Base-by-base conservation (phyloP, 2,113 vertebrate species). In the Megaceryle torquata region DNA sequence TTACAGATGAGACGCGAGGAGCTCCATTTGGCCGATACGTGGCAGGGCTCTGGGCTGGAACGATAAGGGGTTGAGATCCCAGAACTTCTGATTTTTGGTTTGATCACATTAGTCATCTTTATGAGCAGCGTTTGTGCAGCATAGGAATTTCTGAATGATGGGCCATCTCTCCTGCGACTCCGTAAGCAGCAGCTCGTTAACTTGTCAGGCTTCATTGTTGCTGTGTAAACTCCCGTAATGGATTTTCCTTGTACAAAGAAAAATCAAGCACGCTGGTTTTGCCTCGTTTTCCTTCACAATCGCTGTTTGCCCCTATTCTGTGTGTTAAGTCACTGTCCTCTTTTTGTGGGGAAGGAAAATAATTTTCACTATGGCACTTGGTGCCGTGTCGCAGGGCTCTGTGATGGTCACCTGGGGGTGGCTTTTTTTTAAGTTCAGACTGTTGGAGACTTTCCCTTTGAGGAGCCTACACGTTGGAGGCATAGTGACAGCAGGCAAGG, bases 181-280 rank as follows among this genome's bases (percentile, higher is more conserved):
- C 20, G 6, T 17, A 12, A 65, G 43, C 43, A 85, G 77, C 77
- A 86, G 59, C n/a, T 95, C 31, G 19, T 76, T 72, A 75, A 85
- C 44, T 83, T 37, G 39, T 90, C 57, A 59, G 84, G 77, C n/a
- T 91, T 94, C 74, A 8, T n/a, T 95, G 76, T 82, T 95, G 86
- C 68, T 79, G 22, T 72, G 33, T 89, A 82, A 94, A 91, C 46
- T 79, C 70, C 13, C 63, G 16, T 78, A 95, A 89, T 96, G 91
- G 82, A 63, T 96, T 96, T 97, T 95, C 70, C 74, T 35, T 83
- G 53, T 95, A 94, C 56, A 50, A 48, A 78, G 71, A 71, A 88
- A 94, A 72, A 53, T 15, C 1, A 2, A 94, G 82, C 31, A 67
- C 74, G 76, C 44, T 96, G 21, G 85, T 93, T 94, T 85, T 87